These are phyloP conservation scores for Nipponacmea schrenckii DNA, from an alignment of 2,888 invertebrate species.

Conservation along the genomic window DNA sequence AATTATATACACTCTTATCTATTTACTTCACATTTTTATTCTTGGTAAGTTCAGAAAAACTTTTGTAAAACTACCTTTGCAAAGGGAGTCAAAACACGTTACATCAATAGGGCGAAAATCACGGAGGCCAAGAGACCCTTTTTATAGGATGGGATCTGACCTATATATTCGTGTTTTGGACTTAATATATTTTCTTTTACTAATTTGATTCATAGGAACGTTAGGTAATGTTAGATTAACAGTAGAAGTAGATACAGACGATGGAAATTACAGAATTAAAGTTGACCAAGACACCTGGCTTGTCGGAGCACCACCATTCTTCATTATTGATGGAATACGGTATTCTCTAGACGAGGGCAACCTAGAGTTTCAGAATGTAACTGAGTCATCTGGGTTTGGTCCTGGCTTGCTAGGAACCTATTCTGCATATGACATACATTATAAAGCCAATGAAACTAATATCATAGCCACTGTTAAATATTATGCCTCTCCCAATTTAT, in stretches of 20 bases:
- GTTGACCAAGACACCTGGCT: constrained; percentile 25
- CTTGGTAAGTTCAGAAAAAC: too few relatives aligned
- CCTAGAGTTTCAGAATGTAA: constrained; percentile 8
- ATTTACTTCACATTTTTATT: too few relatives aligned
- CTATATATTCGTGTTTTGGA: too few relatives aligned
- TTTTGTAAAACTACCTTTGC: too few relatives aligned
- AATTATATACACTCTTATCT: too few relatives aligned
- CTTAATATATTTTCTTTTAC: too few relatives aligned
- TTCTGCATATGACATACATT: neutral
- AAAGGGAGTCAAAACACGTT: too few relatives aligned
- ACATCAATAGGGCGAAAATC: too few relatives aligned
- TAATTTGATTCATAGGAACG: too few relatives aligned
- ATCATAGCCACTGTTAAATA: neutral
- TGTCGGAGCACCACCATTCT: constrained; percentile 30
- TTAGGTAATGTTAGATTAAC: constrained; percentile 11
- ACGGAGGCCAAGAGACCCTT: too few relatives aligned
- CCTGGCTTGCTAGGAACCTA: neutral
- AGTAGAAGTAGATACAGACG: constrained; percentile 6
- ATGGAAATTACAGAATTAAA: constrained; percentile 9
- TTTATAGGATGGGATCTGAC: too few relatives aligned
- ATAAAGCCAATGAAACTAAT: neutral
- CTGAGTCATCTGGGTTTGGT: neutral
- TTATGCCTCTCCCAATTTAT: neutral
- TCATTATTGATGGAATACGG: constrained; percentile 31
- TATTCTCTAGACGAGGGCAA: constrained; percentile 24